Evolutionary conservation across 2,888 invertebrate genomes (phyloP), one percentile per base, ranked within the genome.

Genomic region (Caenorhabditis doughertyi): DNA sequence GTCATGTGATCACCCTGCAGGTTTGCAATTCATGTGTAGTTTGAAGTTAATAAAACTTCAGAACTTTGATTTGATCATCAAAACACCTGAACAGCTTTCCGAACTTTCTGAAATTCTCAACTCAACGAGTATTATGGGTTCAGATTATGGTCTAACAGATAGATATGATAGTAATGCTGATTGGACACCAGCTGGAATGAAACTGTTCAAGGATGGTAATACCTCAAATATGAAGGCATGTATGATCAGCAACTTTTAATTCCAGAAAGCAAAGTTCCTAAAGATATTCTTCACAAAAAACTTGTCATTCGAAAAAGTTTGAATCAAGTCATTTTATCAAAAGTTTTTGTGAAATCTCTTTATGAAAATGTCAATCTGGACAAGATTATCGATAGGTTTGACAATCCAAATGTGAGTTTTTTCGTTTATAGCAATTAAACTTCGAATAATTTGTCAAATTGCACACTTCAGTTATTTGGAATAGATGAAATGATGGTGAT

Each of bases 121-220:
- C 32, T 68, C 60, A n/a, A 82, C 82, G 16, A 79, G 82, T 56
- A 62, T 73, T 4, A 82, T 82, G 76, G 81, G 81, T 5, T 67
- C 58, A n/a, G 76, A 81, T 7, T 58, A 58, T 39, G 81, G 70
- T 2, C 62, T 81, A 9, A 11, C 16, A 7, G 44, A 58, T 23
- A 72, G 81, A 44, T 81, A 81, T 58, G 42, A 67, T 18, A 23
- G 18, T n/a, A 47, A 62, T 13, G 77, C 67, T 1, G 68, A 79
- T 29, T 82, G 82, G 82, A 77, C 77, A 18, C 82, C 82, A 29
- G 27, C 16, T 25, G 82, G 77, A 5, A 56, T 82, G 73, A 67
- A 55, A 18, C 44, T 82, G 0, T 82, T 82, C 44, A 82, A 82
- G 18, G 64, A 68, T 44, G 67, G 51, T 70, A 47, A 29, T 39